Percentiles rank a stretch among this genome's conserved stretches.
These are phyloP conservation scores for Phenganax marumi DNA, from an alignment of 92 coral and sea anemone species.

Conservation along the genomic window DNA sequence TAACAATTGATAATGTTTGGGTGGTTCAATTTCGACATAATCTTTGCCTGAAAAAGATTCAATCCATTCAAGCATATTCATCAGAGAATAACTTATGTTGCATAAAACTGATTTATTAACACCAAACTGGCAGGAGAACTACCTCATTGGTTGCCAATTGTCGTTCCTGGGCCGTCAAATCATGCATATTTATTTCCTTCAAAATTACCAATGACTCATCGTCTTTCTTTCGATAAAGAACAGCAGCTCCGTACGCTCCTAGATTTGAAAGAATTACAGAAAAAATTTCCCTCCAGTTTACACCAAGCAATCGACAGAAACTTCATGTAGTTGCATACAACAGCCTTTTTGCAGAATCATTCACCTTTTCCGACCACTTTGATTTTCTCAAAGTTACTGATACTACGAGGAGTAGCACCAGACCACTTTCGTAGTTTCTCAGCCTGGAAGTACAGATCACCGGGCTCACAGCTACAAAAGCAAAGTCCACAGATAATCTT, in stretches of 20 bases:
- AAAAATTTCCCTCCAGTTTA: background rate
- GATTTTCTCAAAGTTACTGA: slow-evolving; percentile 95
- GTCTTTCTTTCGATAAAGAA: slow-evolving; percentile 92
- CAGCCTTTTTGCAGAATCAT: background rate
- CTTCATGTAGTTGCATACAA: background rate
- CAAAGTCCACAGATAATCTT: background rate
- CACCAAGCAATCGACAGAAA: background rate
- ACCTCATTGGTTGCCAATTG: slow-evolving; percentile 99
- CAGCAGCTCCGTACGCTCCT: slow-evolving; percentile 99
- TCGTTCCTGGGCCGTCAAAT: slow-evolving; percentile 82
- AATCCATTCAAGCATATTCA: background rate
- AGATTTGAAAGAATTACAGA: background rate
- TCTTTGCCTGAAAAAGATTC: slow-evolving; percentile 71
- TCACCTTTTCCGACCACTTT: slow-evolving; percentile 94
- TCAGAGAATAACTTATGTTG: background rate
- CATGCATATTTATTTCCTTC: slow-evolving; percentile 95
- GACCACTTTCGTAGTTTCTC: slow-evolving; percentile 97
- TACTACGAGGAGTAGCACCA: slow-evolving; percentile 87
- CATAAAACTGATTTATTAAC: background rate
- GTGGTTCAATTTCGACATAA: slow-evolving; percentile 88
- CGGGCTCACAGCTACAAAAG: slow-evolving; percentile 66
- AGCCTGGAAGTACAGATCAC: slow-evolving; percentile 88
- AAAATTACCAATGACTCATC: slow-evolving; percentile 95
- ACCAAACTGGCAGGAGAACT: background rate
- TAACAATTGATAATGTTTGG: slow-evolving; percentile 96